Base-by-base conservation (phyloP, 2,797 vertebrate species). In the Ceyx erithaca region DNA sequence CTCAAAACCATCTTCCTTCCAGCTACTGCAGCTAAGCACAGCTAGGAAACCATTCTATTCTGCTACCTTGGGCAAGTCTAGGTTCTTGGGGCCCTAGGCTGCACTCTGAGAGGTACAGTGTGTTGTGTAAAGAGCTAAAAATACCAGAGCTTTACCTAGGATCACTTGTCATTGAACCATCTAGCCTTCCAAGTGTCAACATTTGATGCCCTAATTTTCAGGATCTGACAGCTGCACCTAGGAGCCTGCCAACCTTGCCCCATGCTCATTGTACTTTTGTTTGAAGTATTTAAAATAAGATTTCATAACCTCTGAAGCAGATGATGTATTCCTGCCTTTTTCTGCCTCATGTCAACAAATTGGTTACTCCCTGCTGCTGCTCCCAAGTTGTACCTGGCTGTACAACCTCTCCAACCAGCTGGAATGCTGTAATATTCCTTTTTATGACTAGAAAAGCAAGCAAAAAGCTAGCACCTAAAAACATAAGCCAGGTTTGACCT, bases 181-280 rank as follows among this genome's bases (percentile, higher is more conserved):
- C 95, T 76, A 96, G 94, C 96, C 95, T 96, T 97, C 96, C 89
- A 96, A 97, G 96, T 94, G 97, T 93, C 97, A 97, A 86, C 97
- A 96, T 96, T 90, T 94, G 93, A 97, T 96, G 96, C 96, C 95
- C 95, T 87, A 86, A 92, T 97, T 97, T 96, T 96, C 33, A 72
- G 92, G 94, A 96, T 96, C 91, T 97, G 96, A 97, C 97, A 97
- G 97, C 97, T 97, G 96, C 95, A 94, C 80, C 25, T 28, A 90
- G 88, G 72, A 84, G 91, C 95, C 90, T 94, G 97, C 97, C 97
- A 97, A 95, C 94, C 86, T 85, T 92, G 84, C 92, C 92, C 94
- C 86, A 72, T 96, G 94, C 91, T 96, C 89, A 35, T 28, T 78
- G 91, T 84, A 64, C 86, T 95, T 94, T 85, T 54, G 94, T 96